Base-by-base conservation (phyloP, 2,888 invertebrate genomes). In the Thecophora atra region DNA sequence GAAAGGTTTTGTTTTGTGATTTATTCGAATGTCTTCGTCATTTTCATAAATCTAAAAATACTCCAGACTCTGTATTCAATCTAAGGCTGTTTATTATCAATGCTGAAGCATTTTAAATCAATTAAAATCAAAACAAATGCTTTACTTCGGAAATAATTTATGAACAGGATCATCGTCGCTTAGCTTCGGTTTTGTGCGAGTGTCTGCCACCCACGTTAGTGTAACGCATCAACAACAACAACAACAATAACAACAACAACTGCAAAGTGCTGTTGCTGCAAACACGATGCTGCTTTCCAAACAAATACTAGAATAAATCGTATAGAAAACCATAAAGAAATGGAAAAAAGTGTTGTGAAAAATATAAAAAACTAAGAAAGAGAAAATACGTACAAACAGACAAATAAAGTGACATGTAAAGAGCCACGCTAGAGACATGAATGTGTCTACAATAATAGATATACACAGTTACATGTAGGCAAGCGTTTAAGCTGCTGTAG, bases 171-270 rank as follows among this genome's bases (percentile, higher is more conserved):
- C 66, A 52, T 21, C 52, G 52, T 26, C 66, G 26, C 26, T 11
- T 21, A 28, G 58, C 24, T 0, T 26, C 24, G 24, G 58, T 11
- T 11, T 13, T 21, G 26, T 13, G 21, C 75, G 79, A 77, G 77
- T 81, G 79, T 81, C 82, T 80, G 79, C 81, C 81, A 81, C 81
- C 81, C 80, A 81, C 81, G 81, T 82, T 80, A 78, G 80, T 79
- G 81, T 79, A 80, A 80, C 79, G 81, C 81, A 13, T 11, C 63
- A 30, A 19, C 30, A 19, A 21, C 19, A 24, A 54, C 54, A 54
- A 8, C 8, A n/a, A 54, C 13, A 54, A 54, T n/a, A 54, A 54
- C 11, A 54, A 54, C 54, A 54, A 54, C 52, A 67, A 37, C 21
- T 37, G 52, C 67, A 54, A n/a, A 21, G 67, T 30, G 54, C 54